Evolutionary conservation across 2,888 invertebrate genomes (phyloP), one percentile per base, ranked within the genome.

Genomic region (Drosophila recens): DNA sequence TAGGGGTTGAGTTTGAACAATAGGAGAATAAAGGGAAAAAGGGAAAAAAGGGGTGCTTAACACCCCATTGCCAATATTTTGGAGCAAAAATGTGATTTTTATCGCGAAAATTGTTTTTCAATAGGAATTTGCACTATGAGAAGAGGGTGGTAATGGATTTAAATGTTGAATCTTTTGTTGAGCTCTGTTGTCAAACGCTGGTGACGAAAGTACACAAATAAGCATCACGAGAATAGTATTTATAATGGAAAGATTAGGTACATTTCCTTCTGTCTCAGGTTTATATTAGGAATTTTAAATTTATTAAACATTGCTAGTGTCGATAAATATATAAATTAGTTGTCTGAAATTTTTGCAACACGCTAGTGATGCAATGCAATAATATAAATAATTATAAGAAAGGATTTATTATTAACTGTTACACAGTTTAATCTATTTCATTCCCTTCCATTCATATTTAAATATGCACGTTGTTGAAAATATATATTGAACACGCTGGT

Each of bases 71-170:
- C 30, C 51, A 68, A 79, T 69, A 42, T 23, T 49, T 52, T 51
- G 30, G 38, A 53, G 33, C 49, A 56, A 80, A 76, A 62, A 64
- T 65, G 15, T 4, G 69, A 72, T 76, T 76, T 80, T 80, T 66
- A 80, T 76, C 72, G 46, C 33, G 4, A 62, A 77, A 76, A 45
- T 42, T 42, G 49, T 48, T 61, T 72, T 53, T 42, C 67, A 54
- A 15, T 33, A 36, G 9, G 10, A 69, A 69, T 59, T 59, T 61
- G 20, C 17, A 13, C 10, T 23, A n/a, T 17, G 9, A 5, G 4
- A 5, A 9, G 17, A 23, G 38, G 43, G 57, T 46, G 27, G 5
- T 2, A 36, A 27, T 4, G 15, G n/a, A 45, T 54, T 54, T 58
- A 17, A 58, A 49, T 58, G 58, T 13, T 27, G 8, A 13, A 30